phyloP scores from a whole-genome alignment of 92 coral and sea anemone genomes.

The Epizoanthus ramosus region DNA sequence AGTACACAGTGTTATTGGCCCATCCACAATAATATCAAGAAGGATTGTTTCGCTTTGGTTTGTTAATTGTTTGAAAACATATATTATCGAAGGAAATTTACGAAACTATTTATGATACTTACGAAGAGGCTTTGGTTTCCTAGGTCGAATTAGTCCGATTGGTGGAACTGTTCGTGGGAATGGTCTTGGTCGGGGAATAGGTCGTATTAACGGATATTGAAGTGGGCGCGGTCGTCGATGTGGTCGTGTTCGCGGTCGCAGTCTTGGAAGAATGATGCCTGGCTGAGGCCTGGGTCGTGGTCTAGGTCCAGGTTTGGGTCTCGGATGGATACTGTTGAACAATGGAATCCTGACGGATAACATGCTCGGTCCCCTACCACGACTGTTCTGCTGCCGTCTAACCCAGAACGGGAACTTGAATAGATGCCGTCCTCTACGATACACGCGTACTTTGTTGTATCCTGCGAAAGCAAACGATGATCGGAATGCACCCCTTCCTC shows the following conservation, averaged over 20 bases:
- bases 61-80: no score
- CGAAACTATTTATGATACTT: neutral
- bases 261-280: neutral
- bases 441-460: neutral
- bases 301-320: neutral
- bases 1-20: no score
- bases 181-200: neutral
- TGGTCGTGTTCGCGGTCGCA: neutral
- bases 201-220: neutral
- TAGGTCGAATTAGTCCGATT: neutral
- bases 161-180: constrained; percentile 11
- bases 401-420: constrained; percentile 10
- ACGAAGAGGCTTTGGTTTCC: constrained; percentile 21
- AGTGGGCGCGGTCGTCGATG: neutral
- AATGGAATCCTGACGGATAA: constrained; percentile 33
- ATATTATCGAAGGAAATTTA: no score
- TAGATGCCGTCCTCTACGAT: neutral
- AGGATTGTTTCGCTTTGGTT: no score
- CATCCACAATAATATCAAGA: no score
- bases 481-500: neutral
- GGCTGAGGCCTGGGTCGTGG: constrained; percentile 17
- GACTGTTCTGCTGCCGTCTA: neutral
- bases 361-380: constrained; percentile 23
- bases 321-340: constrained; percentile 2
- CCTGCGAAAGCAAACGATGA: constrained; percentile 31